phyloP scores from a whole-genome alignment of 2,113 vertebrate genomes.

The Oryzias celebensis region DNA sequence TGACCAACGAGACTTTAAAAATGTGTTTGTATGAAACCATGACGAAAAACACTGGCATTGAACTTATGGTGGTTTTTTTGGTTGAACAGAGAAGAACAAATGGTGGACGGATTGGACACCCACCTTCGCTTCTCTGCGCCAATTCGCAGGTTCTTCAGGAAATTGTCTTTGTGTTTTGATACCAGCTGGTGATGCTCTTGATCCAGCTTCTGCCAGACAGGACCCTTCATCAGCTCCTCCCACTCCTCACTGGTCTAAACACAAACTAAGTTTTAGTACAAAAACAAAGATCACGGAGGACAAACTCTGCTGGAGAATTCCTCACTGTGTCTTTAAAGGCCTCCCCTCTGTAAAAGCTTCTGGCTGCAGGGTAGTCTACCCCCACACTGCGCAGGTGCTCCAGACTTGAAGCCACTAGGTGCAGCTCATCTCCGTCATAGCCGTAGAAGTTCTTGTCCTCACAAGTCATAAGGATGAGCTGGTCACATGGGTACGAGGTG shows the following conservation, averaged over 20 bases:
- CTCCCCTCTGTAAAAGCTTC: slow-evolving; percentile 32
- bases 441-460: slow-evolving; percentile 30
- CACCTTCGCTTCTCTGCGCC: background rate
- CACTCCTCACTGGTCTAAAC: slow-evolving; percentile 23
- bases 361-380: slow-evolving; percentile 28
- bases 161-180: background rate
- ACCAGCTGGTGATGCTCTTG: slow-evolving; percentile 8
- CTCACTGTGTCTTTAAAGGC: slow-evolving; percentile 47
- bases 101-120: background rate
- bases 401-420: slow-evolving; percentile 24
- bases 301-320: no score
- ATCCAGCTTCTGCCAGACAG: background rate
- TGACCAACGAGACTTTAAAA: no score
- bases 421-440: slow-evolving; percentile 46
- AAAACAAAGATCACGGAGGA: no score
- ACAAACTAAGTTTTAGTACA: background rate
- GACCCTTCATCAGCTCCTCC: background rate
- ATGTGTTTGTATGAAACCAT: no score
- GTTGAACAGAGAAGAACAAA: background rate
- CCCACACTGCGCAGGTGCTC: accelerated
- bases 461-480: slow-evolving; percentile 53
- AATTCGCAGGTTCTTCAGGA: background rate
- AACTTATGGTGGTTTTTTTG: background rate
- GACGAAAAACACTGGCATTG: no score
- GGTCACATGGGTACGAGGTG: background rate